Evolutionary conservation across 2,113 vertebrate genomes (phyloP), one percentile per base, ranked within the genome.

Genomic region (Stercorarius parasiticus): DNA sequence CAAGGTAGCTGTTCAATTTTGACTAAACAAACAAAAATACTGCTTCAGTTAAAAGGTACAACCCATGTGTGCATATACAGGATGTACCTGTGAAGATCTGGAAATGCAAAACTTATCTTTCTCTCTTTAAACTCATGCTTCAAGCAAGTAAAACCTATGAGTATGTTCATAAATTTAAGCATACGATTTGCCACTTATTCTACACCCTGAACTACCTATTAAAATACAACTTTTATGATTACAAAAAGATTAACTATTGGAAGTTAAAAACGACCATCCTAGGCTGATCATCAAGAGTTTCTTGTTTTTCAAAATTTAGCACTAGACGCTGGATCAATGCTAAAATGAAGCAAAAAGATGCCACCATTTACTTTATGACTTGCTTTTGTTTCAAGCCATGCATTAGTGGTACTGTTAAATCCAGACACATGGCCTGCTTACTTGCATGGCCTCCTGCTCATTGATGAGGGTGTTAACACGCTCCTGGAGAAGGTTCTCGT

Each of bases 401-500:
- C 26, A 47, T 62, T 58, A 86, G 55, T 9, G 19, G 36, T n/a
- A 80, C 43, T 73, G 11, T 23, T 72, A 73, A 76, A 87, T 30
- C 59, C 88, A 82, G 69, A 30, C 26, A 42, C 0, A 0, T 2
- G 12, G 55, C 19, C 25, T 74, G 52, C 96, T 88, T 95, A 98
- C 98, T 67, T 97, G 97, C 69, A 98, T 61, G 13, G 97, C 94
- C 43, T 98, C 97, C 52, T 98, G 94, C 82, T 99, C 99, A 72
- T 93, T 90, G 34, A 97, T 52, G 56, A 98, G 95, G 8, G 47
- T 74, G 50, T 96, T 97, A n/a, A 99, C 97, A 61, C 76, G 97
- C 55, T 98, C 98, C 96, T 99, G 98, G 88, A 99, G 98, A 76
- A 88, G 81, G 36, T 98, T 96, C 97, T 99, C 99, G 29, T 98